These are phyloP conservation scores for Hedychridium roseum DNA, from an alignment of 2,888 invertebrate genomes.

Conservation along the genomic window DNA sequence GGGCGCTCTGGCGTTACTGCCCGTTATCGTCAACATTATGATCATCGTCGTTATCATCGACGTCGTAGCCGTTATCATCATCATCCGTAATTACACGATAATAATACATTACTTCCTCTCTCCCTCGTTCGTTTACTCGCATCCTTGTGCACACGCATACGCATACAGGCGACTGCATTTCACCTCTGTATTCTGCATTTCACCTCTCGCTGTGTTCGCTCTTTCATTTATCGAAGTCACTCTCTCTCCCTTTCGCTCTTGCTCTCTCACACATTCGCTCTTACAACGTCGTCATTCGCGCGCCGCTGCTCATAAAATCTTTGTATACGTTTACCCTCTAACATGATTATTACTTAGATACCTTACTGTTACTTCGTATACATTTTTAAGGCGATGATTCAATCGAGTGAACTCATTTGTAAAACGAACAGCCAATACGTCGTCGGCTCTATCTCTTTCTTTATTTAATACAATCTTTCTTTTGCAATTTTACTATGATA, in stretches of 20 bases:
- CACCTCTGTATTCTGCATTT: conserved; percentile 10
- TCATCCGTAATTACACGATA: conserved; percentile 57
- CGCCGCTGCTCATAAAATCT: conserved; percentile 59
- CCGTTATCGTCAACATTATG: conserved; percentile 25
- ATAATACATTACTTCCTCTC: conserved; percentile 54
- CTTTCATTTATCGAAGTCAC: conserved; percentile 14
- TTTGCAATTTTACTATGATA: too few species aligned
- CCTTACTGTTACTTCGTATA: conserved; percentile 64
- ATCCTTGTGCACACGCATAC: conserved; percentile 7
- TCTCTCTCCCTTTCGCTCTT: conserved; percentile 4
- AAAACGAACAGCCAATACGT: conserved; percentile 61
- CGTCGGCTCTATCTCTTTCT: conserved; percentile 25
- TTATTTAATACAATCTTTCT: too few species aligned
- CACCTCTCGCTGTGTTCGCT: conserved; percentile 44
- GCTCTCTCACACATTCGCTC: conserved; percentile 6
- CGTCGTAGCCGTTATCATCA: conserved; percentile 42
- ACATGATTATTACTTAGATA: conserved; percentile 64
- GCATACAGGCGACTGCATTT: conserved; percentile 8
- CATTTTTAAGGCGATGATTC: conserved; percentile 65
- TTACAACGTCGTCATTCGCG: conserved; percentile 29
- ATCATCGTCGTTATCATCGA: conserved; percentile 41
- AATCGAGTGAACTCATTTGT: conserved; percentile 63
- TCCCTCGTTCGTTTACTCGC: conserved; percentile 25
- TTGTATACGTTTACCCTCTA: conserved; percentile 58
- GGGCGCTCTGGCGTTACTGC: conserved; percentile 1